Evolutionary conservation across 1,140 invertebrate genomes (phyloP).

Genomic region (Drosophila azteca): DNA sequence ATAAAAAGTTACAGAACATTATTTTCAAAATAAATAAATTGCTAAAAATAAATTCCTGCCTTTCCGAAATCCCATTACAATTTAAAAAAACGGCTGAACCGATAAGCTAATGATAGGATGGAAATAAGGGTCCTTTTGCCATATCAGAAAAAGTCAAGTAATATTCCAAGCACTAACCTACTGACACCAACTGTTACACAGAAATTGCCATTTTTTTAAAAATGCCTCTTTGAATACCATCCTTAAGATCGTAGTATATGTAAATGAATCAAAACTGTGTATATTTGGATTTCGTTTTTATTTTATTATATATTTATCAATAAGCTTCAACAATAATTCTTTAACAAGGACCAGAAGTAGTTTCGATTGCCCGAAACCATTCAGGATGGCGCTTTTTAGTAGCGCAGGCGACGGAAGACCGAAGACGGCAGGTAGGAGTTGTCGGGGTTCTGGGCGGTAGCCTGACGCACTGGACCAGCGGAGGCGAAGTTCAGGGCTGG

Average conservation of each 20-base stretch:
- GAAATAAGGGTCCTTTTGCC: too few relatives aligned
- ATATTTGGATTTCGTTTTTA: conserved; percentile 10
- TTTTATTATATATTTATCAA: conserved; percentile 26
- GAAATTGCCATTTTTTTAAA: too few relatives aligned
- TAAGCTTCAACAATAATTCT: conserved; percentile 42
- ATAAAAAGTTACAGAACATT: too few relatives aligned
- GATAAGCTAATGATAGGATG: too few relatives aligned
- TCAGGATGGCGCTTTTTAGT: conserved; percentile 42
- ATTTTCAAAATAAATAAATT: too few relatives aligned
- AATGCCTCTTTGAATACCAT: too few relatives aligned
- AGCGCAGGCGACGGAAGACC: conserved; percentile 67
- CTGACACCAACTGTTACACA: too few relatives aligned
- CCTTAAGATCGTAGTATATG: neutral
- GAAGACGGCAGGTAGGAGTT: conserved; percentile 73
- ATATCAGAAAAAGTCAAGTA: too few relatives aligned
- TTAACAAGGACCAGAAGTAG: conserved; percentile 24
- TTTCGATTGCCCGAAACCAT: conserved; percentile 19
- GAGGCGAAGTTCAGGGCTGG: conserved; percentile 67
- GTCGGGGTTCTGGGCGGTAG: conserved; percentile 53
- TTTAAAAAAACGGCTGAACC: too few relatives aligned
- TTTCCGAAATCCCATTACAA: too few relatives aligned
- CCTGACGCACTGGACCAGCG: conserved; percentile 52
- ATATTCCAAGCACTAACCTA: too few relatives aligned
- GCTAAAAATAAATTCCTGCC: too few relatives aligned
- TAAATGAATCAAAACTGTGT: neutral